Percentiles rank a stretch among this genome's conserved stretches.
Conservation (phyloP, 2,113 vertebrate genomes). For the Bos taurus region DNA sequence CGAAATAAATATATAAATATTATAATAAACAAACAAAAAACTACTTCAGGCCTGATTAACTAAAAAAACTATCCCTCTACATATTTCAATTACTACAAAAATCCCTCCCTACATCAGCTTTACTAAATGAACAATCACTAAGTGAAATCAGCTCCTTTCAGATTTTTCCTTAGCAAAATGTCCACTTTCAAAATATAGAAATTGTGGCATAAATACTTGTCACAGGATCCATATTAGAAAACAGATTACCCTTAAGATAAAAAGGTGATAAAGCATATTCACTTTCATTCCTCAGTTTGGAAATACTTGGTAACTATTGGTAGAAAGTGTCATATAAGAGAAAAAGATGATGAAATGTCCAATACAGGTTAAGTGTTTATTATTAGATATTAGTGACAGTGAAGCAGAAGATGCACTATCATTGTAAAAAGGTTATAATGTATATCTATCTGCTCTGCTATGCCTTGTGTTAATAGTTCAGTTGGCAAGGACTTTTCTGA, state of each 20-base stretch:
- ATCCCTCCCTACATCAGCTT: neutral
- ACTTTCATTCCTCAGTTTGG: neutral
- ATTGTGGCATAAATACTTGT: neutral
- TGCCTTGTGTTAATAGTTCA: neutral
- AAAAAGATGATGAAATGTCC: neutral
- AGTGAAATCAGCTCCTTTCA: neutral
- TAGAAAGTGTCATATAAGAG: neutral
- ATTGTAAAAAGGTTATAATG: neutral
- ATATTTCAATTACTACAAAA: conserved; percentile 1
- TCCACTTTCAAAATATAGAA: neutral
- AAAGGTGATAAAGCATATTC: neutral
- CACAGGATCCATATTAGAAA: neutral
- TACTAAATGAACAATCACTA: neutral
- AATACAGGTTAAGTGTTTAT: neutral
- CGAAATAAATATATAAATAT: neutral
- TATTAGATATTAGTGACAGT: neutral
- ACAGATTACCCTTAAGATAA: neutral
- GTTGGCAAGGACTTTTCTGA: neutral
- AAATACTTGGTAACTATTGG: neutral
- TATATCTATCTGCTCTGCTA: neutral
- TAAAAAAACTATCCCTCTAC: neutral
- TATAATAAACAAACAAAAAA: neutral
- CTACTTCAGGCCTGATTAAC: neutral
- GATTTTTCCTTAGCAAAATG: neutral
- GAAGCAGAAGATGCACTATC: neutral